Base-by-base conservation (phyloP, 2,888 invertebrate genomes). In the Eudasyphora cyanicolor region DNA sequence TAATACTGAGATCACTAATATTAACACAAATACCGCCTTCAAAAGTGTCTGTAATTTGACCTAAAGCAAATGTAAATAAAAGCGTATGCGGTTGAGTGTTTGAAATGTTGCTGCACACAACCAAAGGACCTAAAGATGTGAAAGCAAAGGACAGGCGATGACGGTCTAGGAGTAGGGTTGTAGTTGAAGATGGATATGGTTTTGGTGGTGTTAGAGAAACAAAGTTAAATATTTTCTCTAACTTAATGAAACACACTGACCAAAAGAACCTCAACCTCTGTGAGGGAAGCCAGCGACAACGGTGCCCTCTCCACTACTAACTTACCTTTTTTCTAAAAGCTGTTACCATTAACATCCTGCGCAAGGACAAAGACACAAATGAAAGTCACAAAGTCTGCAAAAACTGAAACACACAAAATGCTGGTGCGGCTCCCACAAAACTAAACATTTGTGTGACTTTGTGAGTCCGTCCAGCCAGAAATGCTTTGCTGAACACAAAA, bases 51-150 rank as follows among this genome's bases (percentile, higher is more conserved):
- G 90, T 90, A 90, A 90, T 90, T 90, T 90, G 90, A 90, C 90
- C 90, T 89, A 90, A 90, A 90, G 90, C 90, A 90, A 90, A 90
- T 90, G 90, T 90, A 90, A 90, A 90, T 90, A 90, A 67, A 89
- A 89, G n/a, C 83, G 85, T 82, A 83, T 87, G 86, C 85, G 87
- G 85, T 86, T 79, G 79, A 60, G 70, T 76, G 51, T 57, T 57
- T n/a, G n/a, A 35, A 64, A 64, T 32, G 35, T 24, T 51, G 19
- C 3, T 70, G 45, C 17, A 70, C 27, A 67, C 42, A 32, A 62
- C 21, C 12, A 14, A n/a, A n/a, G n/a, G n/a, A n/a, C n/a, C n/a
- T n/a, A n/a, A n/a, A n/a, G n/a, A n/a, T n/a, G n/a, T n/a, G n/a
- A n/a, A n/a, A n/a, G n/a, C n/a, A n/a, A n/a, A n/a, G n/a, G n/a